These are phyloP conservation scores for Hydrophis major DNA, from an alignment of 2,797 vertebrate genomes.

Conservation along the genomic window DNA sequence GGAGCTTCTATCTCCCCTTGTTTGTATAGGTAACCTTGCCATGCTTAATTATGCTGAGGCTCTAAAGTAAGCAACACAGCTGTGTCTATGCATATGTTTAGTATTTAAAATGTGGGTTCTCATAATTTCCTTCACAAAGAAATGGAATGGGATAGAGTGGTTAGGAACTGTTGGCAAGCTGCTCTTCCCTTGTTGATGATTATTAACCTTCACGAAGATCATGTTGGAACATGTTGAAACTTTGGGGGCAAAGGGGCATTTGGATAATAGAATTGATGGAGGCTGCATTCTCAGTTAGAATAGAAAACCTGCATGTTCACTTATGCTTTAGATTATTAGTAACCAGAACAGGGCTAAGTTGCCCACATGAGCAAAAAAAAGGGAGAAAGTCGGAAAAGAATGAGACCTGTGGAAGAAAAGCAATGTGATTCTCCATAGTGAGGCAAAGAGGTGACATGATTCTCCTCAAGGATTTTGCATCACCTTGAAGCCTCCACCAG, in stretches of 20 bases:
- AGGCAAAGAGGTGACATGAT: not conserved
- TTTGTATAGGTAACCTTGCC: constrained; percentile 14
- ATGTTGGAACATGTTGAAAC: not conserved
- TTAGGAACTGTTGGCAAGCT: constrained; percentile 12
- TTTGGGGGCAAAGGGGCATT: not conserved
- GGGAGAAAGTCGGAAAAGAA: not conserved
- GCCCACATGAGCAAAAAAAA: not conserved
- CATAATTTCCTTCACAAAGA: constrained; percentile 28
- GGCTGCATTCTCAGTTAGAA: not conserved
- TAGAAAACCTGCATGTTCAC: not conserved
- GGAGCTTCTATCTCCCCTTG: constrained; percentile 5
- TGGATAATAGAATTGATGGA: not conserved
- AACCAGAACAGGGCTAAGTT: not conserved
- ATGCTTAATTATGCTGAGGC: constrained; percentile 18
- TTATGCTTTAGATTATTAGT: not conserved
- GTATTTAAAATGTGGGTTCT: constrained; percentile 17
- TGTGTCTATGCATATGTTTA: constrained; percentile 38
- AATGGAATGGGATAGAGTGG: not conserved
- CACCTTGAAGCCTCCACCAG: not conserved
- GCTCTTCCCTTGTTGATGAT: not conserved
- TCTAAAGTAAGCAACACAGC: constrained; percentile 32
- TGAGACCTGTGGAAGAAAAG: not conserved
- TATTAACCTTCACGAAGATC: constrained; percentile 3
- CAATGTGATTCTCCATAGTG: not conserved
- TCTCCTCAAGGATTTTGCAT: not conserved